phyloP scores from a whole-genome alignment of 2,888 invertebrate genomes.

The Melipona beecheii region DNA sequence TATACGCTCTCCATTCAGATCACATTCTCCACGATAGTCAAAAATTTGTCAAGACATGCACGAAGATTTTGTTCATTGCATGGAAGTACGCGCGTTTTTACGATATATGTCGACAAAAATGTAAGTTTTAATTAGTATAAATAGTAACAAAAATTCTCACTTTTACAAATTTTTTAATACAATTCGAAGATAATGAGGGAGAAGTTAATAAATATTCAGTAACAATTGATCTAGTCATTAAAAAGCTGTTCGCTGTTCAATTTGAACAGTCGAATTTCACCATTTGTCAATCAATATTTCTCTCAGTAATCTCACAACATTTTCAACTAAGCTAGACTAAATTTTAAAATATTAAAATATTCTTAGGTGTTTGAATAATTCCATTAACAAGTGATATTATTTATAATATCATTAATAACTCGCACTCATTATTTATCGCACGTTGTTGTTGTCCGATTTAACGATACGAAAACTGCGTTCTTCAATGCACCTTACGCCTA shows the following conservation, averaged over 20 bases:
- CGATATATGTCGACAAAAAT: not conserved
- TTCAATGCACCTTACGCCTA: constrained; percentile 16
- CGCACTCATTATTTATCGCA: not conserved
- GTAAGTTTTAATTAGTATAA: not conserved
- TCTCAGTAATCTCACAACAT: not conserved
- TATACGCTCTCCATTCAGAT: too few species aligned
- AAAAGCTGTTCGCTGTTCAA: not conserved
- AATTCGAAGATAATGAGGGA: not conserved
- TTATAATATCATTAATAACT: not conserved
- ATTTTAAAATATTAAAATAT: not conserved
- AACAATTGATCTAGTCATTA: too few species aligned
- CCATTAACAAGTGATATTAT: not conserved
- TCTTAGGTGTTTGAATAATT: not conserved
- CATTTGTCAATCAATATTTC: not conserved
- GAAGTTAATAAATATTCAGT: not conserved
- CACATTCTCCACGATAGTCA: too few species aligned
- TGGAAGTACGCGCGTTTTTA: too few species aligned
- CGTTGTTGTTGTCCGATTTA: not conserved
- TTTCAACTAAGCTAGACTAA: not conserved
- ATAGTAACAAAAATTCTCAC: not conserved
- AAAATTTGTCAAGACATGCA: too few species aligned
- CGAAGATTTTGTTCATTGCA: too few species aligned
- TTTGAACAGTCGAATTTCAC: not conserved
- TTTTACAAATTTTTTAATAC: not conserved
- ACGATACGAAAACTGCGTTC: constrained; percentile 13